Percentiles rank a stretch among this genome's conserved stretches.
phyloP scores from a whole-genome alignment of 2,113 vertebrate genomes.

The Melanostigma gelatinosum region DNA sequence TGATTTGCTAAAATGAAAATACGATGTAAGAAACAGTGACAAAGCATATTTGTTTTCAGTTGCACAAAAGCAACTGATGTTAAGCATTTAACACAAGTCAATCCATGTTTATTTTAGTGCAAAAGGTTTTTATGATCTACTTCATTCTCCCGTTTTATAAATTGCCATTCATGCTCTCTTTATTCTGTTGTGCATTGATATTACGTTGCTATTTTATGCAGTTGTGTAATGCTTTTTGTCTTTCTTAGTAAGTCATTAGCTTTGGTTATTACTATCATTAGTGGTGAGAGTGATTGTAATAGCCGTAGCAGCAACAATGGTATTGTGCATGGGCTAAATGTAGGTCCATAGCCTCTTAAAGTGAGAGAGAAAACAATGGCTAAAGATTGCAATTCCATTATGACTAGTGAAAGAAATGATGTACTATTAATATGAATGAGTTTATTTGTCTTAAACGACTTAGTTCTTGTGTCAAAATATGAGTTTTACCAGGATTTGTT shows the following conservation, averaged over 20 bases:
- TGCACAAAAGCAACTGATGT: background rate
- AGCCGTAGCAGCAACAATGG: background rate
- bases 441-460: background rate
- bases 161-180: background rate
- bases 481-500: background rate
- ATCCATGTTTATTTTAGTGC: background rate
- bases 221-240: background rate
- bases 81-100: background rate
- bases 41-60: background rate
- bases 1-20: constrained; percentile 16
- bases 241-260: background rate
- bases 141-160: background rate
- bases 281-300: background rate
- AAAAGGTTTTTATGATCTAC: background rate
- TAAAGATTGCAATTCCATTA: background rate
- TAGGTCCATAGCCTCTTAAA: background rate
- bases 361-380: background rate
- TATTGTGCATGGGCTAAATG: constrained; percentile 2
- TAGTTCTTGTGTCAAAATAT: background rate
- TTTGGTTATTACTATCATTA: constrained; percentile 14
- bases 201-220: background rate
- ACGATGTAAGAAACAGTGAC: background rate
- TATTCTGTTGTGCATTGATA: background rate
- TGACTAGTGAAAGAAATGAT: background rate
- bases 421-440: background rate